These are phyloP conservation scores for Arrhopalites spinosus DNA, from an alignment of 2,888 invertebrate genomes.

Conservation along the genomic window DNA sequence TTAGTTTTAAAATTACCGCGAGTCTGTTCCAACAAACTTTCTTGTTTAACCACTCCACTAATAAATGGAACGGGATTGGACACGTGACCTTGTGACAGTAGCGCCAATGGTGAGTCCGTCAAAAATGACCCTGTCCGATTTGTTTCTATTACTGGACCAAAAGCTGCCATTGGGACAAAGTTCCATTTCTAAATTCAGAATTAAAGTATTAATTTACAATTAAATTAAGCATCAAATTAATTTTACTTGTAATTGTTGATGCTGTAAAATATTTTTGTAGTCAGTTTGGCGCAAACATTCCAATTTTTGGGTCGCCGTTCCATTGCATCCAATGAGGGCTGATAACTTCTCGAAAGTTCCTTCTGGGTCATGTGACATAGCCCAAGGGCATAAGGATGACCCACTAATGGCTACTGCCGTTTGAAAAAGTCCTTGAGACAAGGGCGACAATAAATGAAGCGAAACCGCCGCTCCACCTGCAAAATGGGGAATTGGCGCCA, in stretches of 20 bases:
- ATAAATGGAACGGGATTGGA: conserved; percentile 12
- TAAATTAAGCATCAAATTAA: too few species aligned
- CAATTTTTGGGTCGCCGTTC: neutral
- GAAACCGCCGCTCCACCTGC: conserved; percentile 12
- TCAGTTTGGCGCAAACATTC: neutral
- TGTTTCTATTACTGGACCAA: conserved; percentile 28
- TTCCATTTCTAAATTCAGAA: conserved; percentile 16
- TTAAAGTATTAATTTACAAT: too few species aligned
- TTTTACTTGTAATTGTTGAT: conserved; percentile 9
- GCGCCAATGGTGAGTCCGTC: neutral
- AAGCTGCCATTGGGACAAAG: conserved; percentile 26
- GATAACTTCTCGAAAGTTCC: conserved; percentile 4
- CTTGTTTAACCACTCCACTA: conserved; percentile 5
- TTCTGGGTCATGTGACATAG: neutral
- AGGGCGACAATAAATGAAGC: conserved; percentile 16
- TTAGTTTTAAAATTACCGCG: too few species aligned
- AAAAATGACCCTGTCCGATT: conserved; percentile 4
- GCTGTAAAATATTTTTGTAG: neutral
- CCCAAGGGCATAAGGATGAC: conserved; percentile 16
- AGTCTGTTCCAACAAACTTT: conserved; percentile 13
- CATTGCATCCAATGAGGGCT: neutral
- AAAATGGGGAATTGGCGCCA: too few species aligned
- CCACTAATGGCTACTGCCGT: conserved; percentile 11
- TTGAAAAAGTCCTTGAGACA: conserved; percentile 21
- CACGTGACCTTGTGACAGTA: conserved; percentile 11